A percentile compares a stretch with the other conserved stretches of the same genome.
Conservation (phyloP, 2,113 vertebrate genomes). For the Pionites leucogaster region DNA sequence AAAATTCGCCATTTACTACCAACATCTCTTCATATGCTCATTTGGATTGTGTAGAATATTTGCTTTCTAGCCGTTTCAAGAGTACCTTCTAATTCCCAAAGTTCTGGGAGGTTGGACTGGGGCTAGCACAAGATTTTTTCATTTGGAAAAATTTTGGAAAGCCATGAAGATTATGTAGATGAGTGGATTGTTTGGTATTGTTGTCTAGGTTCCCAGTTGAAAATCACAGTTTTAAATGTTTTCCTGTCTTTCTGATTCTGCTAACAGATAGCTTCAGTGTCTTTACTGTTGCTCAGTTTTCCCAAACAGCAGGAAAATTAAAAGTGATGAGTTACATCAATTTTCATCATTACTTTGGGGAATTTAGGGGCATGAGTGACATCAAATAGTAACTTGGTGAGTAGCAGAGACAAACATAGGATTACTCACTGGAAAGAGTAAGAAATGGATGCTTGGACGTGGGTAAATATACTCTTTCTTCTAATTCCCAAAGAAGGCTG, state of each 20-base stretch:
- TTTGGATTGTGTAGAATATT: neutral
- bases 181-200: neutral
- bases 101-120: neutral
- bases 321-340: neutral
- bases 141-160: neutral
- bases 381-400: neutral
- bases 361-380: neutral
- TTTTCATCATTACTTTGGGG: neutral
- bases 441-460: neutral
- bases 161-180: neutral
- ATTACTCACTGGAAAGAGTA: conserved; percentile 26
- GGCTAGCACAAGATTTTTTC: neutral
- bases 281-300: neutral
- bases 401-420: neutral
- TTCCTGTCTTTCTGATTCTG: neutral
- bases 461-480: neutral
- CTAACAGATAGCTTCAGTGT: neutral
- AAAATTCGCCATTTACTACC: neutral
- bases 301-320: neutral
- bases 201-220: neutral
- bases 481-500: neutral
- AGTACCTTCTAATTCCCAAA: neutral
- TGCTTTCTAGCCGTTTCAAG: neutral
- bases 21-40: neutral
- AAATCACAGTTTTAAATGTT: neutral